These are phyloP conservation scores for Lithobates pipiens DNA, from an alignment of 2,797 vertebrate species.

Conservation along the genomic window DNA sequence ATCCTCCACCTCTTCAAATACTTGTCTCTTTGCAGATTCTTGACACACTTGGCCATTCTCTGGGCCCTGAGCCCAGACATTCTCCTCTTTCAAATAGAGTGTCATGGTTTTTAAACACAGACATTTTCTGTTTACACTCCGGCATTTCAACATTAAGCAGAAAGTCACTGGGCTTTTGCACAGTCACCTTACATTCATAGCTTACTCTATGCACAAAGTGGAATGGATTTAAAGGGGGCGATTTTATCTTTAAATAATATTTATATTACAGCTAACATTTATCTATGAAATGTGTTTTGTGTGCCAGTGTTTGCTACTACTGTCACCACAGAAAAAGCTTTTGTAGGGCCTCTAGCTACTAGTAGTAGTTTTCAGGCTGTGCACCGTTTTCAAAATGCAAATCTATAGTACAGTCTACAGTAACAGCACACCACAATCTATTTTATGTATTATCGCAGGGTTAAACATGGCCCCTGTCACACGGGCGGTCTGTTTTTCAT, in stretches of 20 bases:
- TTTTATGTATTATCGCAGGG: too few relatives aligned
- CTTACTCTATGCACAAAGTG: background rate
- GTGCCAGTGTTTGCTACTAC: background rate
- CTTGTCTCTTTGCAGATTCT: background rate
- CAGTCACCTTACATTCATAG: background rate
- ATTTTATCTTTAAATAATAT: background rate
- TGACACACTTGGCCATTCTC: slow-evolving; percentile 11
- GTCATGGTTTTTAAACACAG: slow-evolving; percentile 12
- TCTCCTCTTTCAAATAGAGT: slow-evolving; percentile 2
- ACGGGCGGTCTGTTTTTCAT: too few relatives aligned
- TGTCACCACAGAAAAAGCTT: background rate
- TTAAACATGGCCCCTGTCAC: too few relatives aligned
- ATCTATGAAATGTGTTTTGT: background rate
- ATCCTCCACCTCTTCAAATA: slow-evolving; percentile 12
- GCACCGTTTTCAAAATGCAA: too few relatives aligned
- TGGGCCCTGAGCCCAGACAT: slow-evolving; percentile 2
- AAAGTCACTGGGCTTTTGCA: background rate
- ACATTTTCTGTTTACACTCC: background rate
- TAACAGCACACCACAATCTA: too few relatives aligned
- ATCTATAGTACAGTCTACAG: too few relatives aligned
- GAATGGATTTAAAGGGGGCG: background rate
- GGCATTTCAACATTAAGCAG: background rate
- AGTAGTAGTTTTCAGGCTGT: too few relatives aligned
- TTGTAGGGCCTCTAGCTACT: too few relatives aligned
- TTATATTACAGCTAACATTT: background rate